Evolutionary conservation across 2,888 invertebrate genomes (phyloP).

Genomic region (Cephus spinipes): DNA sequence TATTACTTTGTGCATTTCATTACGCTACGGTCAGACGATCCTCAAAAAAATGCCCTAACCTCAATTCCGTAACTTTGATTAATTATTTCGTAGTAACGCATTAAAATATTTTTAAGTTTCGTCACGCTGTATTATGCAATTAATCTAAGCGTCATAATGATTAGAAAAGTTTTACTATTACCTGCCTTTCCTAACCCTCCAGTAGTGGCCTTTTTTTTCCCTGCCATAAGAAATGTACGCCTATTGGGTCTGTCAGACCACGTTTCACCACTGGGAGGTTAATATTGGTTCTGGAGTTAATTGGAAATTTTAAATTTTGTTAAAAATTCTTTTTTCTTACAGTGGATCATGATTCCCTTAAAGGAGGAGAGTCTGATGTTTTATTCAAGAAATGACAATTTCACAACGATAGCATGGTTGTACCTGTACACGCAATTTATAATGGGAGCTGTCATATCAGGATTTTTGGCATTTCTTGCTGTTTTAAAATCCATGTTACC

Average conservation of each 20-base stretch:
- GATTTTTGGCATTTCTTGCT: conserved; percentile 41
- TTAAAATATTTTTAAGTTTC: not conserved
- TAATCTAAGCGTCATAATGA: not conserved
- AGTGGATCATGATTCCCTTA: conserved; percentile 47
- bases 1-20: not conserved
- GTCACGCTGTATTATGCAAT: not conserved
- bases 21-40: not conserved
- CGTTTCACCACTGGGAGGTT: not conserved
- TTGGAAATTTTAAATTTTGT: not conserved
- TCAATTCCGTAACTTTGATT: not conserved
- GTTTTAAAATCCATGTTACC: conserved; percentile 54
- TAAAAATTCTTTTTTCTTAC: conserved; percentile 24
- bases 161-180: not conserved
- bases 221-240: not conserved
- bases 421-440: conserved; percentile 54
- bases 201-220: not conserved
- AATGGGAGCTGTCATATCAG: conserved; percentile 44
- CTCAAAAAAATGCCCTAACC: not conserved
- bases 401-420: conserved; percentile 49
- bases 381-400: conserved; percentile 35
- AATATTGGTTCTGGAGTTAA: not conserved
- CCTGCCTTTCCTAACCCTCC: not conserved
- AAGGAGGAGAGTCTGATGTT: conserved; percentile 36
- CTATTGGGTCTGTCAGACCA: not conserved
- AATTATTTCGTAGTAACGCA: not conserved